phyloP scores from a whole-genome alignment of 2,113 vertebrate genomes.

The Rhodinocichla rosea region DNA sequence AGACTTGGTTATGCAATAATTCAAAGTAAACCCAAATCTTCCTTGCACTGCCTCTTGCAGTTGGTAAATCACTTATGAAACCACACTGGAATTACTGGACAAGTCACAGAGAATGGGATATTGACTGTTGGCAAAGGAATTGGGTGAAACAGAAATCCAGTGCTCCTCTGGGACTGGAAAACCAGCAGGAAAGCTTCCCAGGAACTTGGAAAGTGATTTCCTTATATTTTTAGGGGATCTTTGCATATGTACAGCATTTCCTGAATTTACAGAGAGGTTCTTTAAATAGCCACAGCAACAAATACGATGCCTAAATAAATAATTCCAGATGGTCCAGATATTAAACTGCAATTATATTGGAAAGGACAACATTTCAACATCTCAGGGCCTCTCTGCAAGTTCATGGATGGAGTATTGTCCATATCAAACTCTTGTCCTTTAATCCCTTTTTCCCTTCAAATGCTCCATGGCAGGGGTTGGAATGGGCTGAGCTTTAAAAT shows the following conservation, averaged over 20 bases:
- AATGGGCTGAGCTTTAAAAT: background rate
- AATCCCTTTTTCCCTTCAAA: background rate
- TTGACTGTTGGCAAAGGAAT: constrained; percentile 43
- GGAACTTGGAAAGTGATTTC: background rate
- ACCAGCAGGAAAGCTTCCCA: constrained; percentile 14
- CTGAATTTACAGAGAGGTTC: background rate
- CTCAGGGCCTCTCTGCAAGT: background rate
- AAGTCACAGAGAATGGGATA: constrained; percentile 25
- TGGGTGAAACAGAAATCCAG: constrained; percentile 16
- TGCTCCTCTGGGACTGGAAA: background rate
- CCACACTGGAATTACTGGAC: background rate
- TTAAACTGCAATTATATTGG: background rate
- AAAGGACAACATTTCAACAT: background rate
- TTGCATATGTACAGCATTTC: background rate
- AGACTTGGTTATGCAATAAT: background rate
- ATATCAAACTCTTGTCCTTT: background rate
- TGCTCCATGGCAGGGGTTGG: background rate
- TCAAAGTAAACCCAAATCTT: background rate
- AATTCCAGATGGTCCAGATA: constrained; percentile 19
- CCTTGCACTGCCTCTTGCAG: background rate
- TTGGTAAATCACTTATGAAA: constrained; percentile 40
- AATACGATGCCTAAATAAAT: constrained; percentile 15
- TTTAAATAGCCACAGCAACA: constrained; percentile 14
- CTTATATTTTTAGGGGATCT: background rate
- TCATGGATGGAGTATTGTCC: background rate